Conservation (phyloP, 2,888 invertebrate genomes). For the Cephus pulcher region DNA sequence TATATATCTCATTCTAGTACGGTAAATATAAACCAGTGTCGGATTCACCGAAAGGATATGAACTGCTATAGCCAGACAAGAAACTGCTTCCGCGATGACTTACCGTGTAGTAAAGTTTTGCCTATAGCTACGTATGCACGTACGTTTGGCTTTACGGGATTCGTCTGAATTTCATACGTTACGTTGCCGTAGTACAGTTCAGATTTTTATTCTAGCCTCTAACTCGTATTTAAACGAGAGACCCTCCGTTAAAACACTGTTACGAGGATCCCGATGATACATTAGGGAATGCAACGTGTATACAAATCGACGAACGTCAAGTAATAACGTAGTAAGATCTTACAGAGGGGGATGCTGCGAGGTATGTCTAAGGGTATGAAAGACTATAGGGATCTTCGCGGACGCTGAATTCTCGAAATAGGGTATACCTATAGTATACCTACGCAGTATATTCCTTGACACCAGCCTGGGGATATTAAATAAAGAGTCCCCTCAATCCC, state of each 20-base stretch:
- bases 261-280: background rate
- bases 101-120: background rate
- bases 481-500: conserved; percentile 54
- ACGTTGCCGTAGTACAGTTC: background rate
- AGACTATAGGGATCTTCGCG: background rate
- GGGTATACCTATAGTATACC: background rate
- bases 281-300: background rate
- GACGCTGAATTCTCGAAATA: background rate
- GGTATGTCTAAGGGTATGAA: background rate
- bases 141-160: background rate
- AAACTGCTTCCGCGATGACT: background rate
- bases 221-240: background rate
- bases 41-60: background rate
- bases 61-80: background rate
- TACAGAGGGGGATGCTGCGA: background rate
- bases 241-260: background rate
- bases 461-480: conserved; percentile 60
- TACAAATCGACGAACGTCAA: background rate
- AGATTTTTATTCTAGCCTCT: background rate
- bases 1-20: background rate
- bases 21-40: background rate
- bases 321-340: background rate
- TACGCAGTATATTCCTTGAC: conserved; percentile 48
- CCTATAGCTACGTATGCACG: background rate
- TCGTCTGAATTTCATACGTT: background rate